phyloP scores from a whole-genome alignment of 2,113 vertebrate species.

The Phyllostomus discolor region DNA sequence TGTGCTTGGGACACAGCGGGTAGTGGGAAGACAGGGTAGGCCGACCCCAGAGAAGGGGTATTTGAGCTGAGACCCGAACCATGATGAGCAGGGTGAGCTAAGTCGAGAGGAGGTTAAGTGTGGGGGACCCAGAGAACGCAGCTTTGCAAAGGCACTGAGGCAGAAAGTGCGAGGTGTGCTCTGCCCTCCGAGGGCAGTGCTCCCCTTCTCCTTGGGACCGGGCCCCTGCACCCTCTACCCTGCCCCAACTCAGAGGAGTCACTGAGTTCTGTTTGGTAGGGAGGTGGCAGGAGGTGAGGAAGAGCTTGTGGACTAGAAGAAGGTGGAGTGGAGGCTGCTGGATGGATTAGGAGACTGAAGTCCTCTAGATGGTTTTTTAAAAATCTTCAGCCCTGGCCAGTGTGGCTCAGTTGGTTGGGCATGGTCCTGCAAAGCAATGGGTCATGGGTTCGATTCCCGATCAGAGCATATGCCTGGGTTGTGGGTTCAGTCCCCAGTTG shows the following conservation, averaged over 20 bases:
- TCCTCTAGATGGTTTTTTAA: not conserved
- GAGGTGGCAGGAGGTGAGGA: not conserved
- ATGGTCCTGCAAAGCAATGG: too few relatives aligned
- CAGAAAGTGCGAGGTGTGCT: not conserved
- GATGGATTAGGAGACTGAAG: not conserved
- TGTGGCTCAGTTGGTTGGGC: too few relatives aligned
- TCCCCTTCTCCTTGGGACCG: not conserved
- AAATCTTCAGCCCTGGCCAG: not conserved
- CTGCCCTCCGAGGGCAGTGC: not conserved
- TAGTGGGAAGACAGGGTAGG: not conserved
- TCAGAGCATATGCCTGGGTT: too few relatives aligned
- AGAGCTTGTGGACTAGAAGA: not conserved
- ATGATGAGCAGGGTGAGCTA: not conserved
- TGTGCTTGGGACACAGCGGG: not conserved
- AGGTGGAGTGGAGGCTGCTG: not conserved
- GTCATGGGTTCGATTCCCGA: too few relatives aligned
- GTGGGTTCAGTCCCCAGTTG: too few relatives aligned
- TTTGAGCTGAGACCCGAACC: not conserved
- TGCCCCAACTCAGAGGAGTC: not conserved
- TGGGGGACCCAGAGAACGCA: not conserved
- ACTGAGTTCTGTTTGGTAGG: not conserved
- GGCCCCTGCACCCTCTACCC: not conserved
- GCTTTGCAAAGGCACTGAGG: not conserved
- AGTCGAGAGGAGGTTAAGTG: rapidly evolving
- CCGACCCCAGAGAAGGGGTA: not conserved